phyloP scores from a whole-genome alignment of 2,888 invertebrate species.

The Lycaena phlaeas region DNA sequence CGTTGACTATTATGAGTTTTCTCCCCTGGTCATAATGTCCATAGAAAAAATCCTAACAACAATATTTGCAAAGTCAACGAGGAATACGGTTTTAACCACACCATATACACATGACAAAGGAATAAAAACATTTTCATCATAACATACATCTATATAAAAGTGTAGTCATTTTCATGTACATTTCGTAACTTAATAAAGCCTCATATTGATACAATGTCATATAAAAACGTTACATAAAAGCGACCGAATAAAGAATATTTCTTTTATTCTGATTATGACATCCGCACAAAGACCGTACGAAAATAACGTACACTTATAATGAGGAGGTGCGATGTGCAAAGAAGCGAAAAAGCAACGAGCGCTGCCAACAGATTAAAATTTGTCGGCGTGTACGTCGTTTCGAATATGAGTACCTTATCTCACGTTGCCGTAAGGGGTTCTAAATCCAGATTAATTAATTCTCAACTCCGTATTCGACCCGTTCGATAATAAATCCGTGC shows the following conservation, averaged over 20 bases:
- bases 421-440: constrained; percentile 36
- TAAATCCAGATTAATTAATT: constrained; percentile 55
- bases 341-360: not conserved
- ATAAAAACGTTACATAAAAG: not conserved
- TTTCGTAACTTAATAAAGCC: not conserved
- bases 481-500: constrained; percentile 32
- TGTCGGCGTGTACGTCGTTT: constrained; percentile 9
- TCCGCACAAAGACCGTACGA: constrained; percentile 11
- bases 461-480: constrained; percentile 36
- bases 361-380: constrained; percentile 12
- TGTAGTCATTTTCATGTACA: not conserved
- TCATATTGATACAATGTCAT: not conserved
- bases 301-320: constrained; percentile 14
- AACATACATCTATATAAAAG: not conserved
- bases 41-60: too few species aligned
- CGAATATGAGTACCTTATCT: constrained; percentile 31
- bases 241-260: constrained; percentile 3
- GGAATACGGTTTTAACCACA: too few species aligned
- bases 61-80: too few species aligned
- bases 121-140: not conserved
- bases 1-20: too few species aligned
- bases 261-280: constrained; percentile 11
- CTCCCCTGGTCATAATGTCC: too few species aligned
- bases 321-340: constrained; percentile 11
- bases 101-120: too few species aligned